phyloP scores from a whole-genome alignment of 2,113 vertebrate genomes.

The Urocitellus parryii region DNA sequence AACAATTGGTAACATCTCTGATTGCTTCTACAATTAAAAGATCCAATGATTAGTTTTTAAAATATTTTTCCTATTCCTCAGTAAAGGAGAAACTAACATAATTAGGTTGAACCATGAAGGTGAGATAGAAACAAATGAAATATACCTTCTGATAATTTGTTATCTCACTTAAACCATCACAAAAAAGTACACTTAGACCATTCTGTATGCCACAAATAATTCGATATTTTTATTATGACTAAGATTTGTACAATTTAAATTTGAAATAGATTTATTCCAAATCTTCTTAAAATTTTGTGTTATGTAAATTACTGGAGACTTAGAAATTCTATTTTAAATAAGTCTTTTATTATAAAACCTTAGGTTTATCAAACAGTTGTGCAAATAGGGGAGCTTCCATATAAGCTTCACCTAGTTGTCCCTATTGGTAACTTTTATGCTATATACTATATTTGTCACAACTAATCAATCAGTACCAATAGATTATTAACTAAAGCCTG shows the following conservation, averaged over 20 bases:
- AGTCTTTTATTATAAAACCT: neutral
- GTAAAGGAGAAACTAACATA: neutral
- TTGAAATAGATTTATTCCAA: neutral
- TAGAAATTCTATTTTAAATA: neutral
- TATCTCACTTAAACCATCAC: neutral
- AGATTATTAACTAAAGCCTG: neutral
- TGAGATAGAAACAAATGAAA: neutral
- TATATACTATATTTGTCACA: neutral
- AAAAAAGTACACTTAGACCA: neutral
- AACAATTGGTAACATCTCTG: neutral
- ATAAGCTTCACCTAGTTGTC: neutral
- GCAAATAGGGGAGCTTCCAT: neutral
- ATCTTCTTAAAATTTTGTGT: neutral
- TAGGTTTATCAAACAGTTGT: neutral
- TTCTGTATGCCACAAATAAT: neutral
- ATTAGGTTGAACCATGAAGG: neutral
- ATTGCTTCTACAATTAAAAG: neutral
- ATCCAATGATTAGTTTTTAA: neutral
- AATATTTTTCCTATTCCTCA: neutral
- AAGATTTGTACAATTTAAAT: neutral
- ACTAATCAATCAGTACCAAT: neutral
- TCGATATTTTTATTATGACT: neutral
- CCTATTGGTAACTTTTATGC: neutral
- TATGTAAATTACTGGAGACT: neutral
- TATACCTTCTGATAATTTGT: neutral